Evolutionary conservation across 2,113 vertebrate species (phyloP), one percentile per base, ranked within the genome.

Genomic region (Zosterops lateralis): DNA sequence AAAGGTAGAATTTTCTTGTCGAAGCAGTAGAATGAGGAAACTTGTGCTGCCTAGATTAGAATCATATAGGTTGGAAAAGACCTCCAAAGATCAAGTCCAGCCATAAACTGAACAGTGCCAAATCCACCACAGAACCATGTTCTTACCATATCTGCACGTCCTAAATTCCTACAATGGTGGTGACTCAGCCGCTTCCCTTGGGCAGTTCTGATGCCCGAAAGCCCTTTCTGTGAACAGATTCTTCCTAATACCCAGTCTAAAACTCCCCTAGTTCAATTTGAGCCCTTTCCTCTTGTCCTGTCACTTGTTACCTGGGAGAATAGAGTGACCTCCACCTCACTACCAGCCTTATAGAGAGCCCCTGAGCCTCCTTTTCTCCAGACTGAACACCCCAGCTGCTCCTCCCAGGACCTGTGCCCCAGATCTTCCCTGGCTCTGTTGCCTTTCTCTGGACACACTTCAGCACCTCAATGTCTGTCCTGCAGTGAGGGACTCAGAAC

Each of bases 401-500:
- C 3, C 56, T 64, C 12, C 24, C 3, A 70, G 31, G 26, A 10
- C 5, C 32, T 76, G 21, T 56, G 36, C 18, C 50, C 71, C 25
- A 74, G 42, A 34, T 10, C 17, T 34, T 47, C 17, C 1, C 12
- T 14, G 24, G 15, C 5, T 36, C 15, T 1, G 1, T 1, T 48
- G 3, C 10, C 31, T 21, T 57, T 4, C 24, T 47, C 8, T 36
- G 56, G 15, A 36, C 14, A 2, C 0, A 2, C 17, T 73, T 5
- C 18, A 29, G 11, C 18, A 1, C 32, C 17, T 48, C 17, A 7
- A 0, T 10, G 21, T 54, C 29, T 53, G 25, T 76, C 18, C 28
- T 71, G 42, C 12, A 29, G 10, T 29, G 36, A 8, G 1, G 6
- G 28, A 7, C 3, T 50, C 50, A 8, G 28, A 70, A 28, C 31